Evolutionary conservation across 2,797 vertebrate species (phyloP).

Genomic region (Sus cebifrons): DNA sequence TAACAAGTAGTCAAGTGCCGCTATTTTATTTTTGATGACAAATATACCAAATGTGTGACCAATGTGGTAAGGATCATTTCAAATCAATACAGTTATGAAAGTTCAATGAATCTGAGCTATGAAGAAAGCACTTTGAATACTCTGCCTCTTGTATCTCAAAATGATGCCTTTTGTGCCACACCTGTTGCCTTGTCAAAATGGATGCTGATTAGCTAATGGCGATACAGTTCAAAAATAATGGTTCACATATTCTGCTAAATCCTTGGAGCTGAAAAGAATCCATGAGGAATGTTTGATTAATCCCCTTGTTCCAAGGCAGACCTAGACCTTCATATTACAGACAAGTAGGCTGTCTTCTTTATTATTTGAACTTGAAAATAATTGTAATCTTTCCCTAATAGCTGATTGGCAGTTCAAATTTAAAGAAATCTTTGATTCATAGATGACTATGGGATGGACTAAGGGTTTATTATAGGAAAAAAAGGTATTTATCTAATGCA

Average conservation of each 20-base stretch:
- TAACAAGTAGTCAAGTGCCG: background rate
- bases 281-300: background rate
- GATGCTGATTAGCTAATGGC: background rate
- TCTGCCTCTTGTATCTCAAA: slow-evolving; percentile 4
- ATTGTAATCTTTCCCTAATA: background rate
- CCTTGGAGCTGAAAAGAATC: background rate
- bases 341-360: background rate
- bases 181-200: slow-evolving; percentile 45
- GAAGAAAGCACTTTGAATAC: background rate
- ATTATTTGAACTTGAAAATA: background rate
- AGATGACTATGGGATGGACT: background rate
- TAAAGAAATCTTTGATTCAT: slow-evolving; percentile 25
- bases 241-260: background rate
- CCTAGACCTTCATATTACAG: background rate
- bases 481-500: background rate
- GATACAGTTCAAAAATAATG: slow-evolving; percentile 1
- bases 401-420: background rate
- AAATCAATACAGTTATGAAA: background rate
- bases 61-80: background rate
- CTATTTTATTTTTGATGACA: slow-evolving; percentile 9
- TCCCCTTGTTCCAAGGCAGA: background rate
- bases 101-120: background rate
- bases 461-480: background rate
- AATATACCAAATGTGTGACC: background rate
- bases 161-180: background rate